Conservation (phyloP, 2,113 vertebrate species). For the Hippocampus barbouri region DNA sequence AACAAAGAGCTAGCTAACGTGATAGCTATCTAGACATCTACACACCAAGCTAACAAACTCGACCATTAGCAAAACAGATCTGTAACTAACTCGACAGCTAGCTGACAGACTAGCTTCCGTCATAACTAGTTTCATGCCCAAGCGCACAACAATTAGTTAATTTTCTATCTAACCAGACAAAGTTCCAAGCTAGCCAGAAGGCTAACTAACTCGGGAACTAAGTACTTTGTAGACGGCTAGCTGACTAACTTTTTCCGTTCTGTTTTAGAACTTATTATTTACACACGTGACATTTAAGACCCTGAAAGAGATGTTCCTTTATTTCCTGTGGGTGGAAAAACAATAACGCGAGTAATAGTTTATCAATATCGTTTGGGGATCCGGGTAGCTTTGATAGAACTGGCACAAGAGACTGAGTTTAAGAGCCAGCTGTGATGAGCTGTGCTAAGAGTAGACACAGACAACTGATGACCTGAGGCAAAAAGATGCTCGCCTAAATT, state of each 20-base stretch:
- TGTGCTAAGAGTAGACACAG: background rate
- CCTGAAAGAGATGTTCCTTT: background rate
- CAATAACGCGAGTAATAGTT: background rate
- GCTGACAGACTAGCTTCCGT: too few species aligned
- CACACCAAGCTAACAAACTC: too few species aligned
- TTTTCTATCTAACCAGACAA: too few species aligned
- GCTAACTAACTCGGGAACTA: too few species aligned
- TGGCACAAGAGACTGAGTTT: background rate
- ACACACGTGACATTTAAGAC: background rate
- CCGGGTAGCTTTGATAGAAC: background rate
- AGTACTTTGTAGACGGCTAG: background rate
- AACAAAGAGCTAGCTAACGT: too few species aligned
- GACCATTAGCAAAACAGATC: too few species aligned
- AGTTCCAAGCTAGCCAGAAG: too few species aligned
- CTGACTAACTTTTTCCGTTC: background rate
- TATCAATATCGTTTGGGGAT: background rate
- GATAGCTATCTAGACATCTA: too few species aligned
- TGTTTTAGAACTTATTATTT: background rate
- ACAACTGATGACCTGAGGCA: background rate
- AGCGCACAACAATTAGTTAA: too few species aligned
- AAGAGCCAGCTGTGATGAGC: background rate
- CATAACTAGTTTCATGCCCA: too few species aligned
- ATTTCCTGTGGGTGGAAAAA: background rate
- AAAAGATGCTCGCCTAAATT: conserved; percentile 3
- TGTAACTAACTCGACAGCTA: too few species aligned